Evolutionary conservation across 1,140 invertebrate species (phyloP), one percentile per base, ranked within the genome.

Genomic region (Drosophila navojoa): DNA sequence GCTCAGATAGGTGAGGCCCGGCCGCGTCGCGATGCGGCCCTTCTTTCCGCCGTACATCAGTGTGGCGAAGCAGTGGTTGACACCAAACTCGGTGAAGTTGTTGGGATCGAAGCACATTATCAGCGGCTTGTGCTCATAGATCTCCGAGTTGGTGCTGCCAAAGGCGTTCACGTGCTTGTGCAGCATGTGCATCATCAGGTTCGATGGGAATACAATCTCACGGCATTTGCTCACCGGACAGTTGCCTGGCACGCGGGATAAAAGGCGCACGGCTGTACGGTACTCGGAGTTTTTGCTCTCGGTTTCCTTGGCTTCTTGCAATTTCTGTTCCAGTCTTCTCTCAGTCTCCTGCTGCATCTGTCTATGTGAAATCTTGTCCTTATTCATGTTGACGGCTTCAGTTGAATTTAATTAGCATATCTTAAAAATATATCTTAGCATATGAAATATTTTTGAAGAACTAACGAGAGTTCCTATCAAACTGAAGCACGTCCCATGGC

Each of bases 11-110:
- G 35, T 61, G 1, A 27, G 9, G 0, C 29, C 78, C 0, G 79
- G 79, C 11, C 35, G 22, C 1, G 62, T 75, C 0, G 44, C 0
- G 15, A 3, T 3, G 66, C 22, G 4, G 2, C 11, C 42, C 7
- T 75, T 27, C 1, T 50, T 15, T 0, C 79, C 79, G n/a, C 49
- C 79, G 16, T 69, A 82, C 29, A 78, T 45, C 3, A 82, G 16
- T 0, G 76, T 42, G 3, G 62, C 71, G 25, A 81, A 1, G 44
- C 62, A 68, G 10, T 71, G 16, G 4, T 68, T 60, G 0, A 49
- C 38, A 0, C 52, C 50, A 4, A 25, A 10, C 1, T 32, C 13
- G 6, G 6, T 9, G 4, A 57, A 59, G 2, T 7, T 16, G 0
- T n/a, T 59, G 0, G 62, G 78, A 42, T 78, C 57, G 9, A 81